Evolutionary conservation across 2,113 vertebrate species (phyloP).

Genomic region (Tetrao urogallus): DNA sequence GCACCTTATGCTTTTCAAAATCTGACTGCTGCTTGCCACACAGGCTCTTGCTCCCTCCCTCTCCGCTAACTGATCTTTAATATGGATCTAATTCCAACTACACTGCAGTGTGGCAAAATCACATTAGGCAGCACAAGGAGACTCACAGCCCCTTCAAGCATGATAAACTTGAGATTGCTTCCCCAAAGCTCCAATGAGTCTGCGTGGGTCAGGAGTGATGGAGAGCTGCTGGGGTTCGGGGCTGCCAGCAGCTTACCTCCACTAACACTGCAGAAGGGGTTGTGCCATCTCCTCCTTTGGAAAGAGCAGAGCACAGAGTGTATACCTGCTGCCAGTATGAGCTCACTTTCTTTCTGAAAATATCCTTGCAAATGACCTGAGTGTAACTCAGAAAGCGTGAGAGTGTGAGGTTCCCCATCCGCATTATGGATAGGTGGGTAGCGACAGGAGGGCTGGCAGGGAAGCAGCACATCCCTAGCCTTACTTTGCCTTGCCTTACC

Average conservation of each 20-base stretch:
- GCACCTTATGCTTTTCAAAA: conserved; percentile 13
- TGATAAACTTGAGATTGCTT: conserved; percentile 78
- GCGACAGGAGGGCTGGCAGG: neutral
- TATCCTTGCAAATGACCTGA: neutral
- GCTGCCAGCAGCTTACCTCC: neutral
- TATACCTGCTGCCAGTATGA: too few relatives aligned
- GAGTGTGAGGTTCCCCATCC: accelerated
- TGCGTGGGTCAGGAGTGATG: conserved; percentile 41
- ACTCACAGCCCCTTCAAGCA: conserved; percentile 72
- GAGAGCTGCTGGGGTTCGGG: neutral
- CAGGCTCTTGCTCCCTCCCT: neutral
- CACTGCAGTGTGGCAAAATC: conserved; percentile 51
- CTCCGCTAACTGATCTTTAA: conserved; percentile 35
- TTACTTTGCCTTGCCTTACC: neutral
- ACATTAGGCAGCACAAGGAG: conserved; percentile 68
- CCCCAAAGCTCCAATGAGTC: conserved; percentile 73
- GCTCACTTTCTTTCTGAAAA: neutral
- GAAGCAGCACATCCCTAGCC: neutral
- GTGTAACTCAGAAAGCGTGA: neutral
- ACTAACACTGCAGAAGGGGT: neutral
- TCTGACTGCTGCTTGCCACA: neutral
- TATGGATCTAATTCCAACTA: conserved; percentile 51
- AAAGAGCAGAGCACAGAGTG: neutral
- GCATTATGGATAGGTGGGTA: neutral
- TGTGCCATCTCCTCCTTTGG: neutral